Percentiles rank a stretch among this genome's conserved stretches.
Evolutionary conservation across 92 coral and sea anemone species (phyloP).

Genomic region (Porites lobata): DNA sequence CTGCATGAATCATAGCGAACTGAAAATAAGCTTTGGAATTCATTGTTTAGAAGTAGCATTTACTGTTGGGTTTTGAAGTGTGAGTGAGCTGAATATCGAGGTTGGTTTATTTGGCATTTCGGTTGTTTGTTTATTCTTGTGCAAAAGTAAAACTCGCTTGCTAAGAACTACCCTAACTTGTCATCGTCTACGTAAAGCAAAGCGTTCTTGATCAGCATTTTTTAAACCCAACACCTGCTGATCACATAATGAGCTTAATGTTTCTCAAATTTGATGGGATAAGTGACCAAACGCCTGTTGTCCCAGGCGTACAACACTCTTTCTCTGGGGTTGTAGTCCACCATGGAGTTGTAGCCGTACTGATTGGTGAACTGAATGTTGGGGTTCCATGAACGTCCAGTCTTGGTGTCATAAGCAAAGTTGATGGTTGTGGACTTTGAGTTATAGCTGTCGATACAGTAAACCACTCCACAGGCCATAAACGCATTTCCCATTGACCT

Average conservation of each 20-base stretch:
- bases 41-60: too few relatives aligned
- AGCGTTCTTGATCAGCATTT: not conserved
- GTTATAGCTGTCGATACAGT: constrained; percentile 23
- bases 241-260: not conserved
- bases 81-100: not conserved
- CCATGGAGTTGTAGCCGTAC: constrained; percentile 45
- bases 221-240: not conserved
- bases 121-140: too few relatives aligned
- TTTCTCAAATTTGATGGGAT: constrained; percentile 44
- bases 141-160: too few relatives aligned
- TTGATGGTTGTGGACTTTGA: constrained; percentile 44
- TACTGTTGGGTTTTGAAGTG: too few relatives aligned
- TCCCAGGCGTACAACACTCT: constrained; percentile 63
- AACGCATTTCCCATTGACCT: constrained; percentile 40
- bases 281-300: not conserved
- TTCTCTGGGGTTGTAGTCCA: constrained; percentile 57
- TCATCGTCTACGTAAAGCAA: constrained; percentile 4
- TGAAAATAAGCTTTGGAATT: too few relatives aligned
- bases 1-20: too few relatives aligned
- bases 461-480: constrained; percentile 43
- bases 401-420: constrained; percentile 57
- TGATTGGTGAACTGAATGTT: constrained; percentile 44
- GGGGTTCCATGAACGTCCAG: constrained; percentile 24
- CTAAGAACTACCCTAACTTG: not conserved
- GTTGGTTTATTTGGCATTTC: not conserved